Evolutionary conservation across 2,888 invertebrate species (phyloP), one percentile per base, ranked within the genome.

Genomic region (Eupithecia abbreviata): DNA sequence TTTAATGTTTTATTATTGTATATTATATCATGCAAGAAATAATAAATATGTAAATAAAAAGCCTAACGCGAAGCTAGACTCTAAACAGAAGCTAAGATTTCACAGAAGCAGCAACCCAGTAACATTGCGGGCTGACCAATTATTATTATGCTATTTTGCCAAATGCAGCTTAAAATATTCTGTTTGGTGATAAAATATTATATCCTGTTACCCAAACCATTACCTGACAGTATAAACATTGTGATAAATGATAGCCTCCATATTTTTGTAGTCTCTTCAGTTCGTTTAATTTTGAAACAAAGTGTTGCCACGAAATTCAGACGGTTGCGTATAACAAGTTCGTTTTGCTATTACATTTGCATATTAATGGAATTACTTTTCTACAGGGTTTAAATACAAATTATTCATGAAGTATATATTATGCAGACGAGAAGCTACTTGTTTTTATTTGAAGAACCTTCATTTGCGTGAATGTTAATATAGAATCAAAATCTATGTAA

Each of bases 331-430:
- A 65, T 65, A 55, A n/a, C 55, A 15, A 55, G 7, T n/a, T 55
- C n/a, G 55, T 55, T 55, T 85, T 85, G 30, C 30, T 30, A 30
- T 30, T 30, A 30, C 30, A 30, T 30, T 30, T 30, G 79, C 84
- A 85, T 85, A 82, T 85, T 85, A 82, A 80, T 80, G 65, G 73
- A 75, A 72, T 75, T 70, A 80, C 68, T 74, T 73, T 74, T 73
- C 55, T 43, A 62, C 55, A 30, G 30, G 30, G 30, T 30, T 30
- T 75, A 55, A 69, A 66, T 69, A n/a, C 55, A 55, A 55, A 55
- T 55, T 55, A 55, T 55, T 55, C 55, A 55, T 62, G 65, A 72
- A 4, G 62, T 62, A 47, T n/a, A 43, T n/a, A 58, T 49, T 55
- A n/a, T 18, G n/a, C n/a, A 55, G n/a, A n/a, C 6, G n/a, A n/a